Evolutionary conservation across 2,888 invertebrate genomes (phyloP).

Genomic region (Hymenopus coronatus): DNA sequence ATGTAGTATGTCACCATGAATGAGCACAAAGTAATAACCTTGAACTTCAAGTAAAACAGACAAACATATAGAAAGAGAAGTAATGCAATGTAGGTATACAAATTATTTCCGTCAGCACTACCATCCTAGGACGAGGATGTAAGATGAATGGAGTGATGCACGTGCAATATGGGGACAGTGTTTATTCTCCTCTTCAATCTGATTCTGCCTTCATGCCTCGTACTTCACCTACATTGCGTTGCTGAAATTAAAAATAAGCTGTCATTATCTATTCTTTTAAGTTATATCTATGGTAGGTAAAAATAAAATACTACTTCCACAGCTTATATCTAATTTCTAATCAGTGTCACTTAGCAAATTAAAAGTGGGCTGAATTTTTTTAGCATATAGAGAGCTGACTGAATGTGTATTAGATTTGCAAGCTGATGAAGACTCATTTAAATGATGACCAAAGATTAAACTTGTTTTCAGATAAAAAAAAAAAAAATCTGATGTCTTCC

Average conservation of each 20-base stretch:
- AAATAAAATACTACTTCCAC: too few species aligned
- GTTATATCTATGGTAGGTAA: too few species aligned
- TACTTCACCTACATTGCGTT: constrained; percentile 83
- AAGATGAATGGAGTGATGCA: background rate
- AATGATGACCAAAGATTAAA: too few species aligned
- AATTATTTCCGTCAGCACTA: background rate
- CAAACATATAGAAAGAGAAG: background rate
- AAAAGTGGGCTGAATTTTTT: too few species aligned
- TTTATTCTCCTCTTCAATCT: constrained; percentile 53
- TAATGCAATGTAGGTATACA: background rate
- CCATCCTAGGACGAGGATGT: background rate
- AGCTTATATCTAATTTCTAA: too few species aligned
- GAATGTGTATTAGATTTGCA: too few species aligned
- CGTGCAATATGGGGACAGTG: background rate
- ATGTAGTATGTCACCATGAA: background rate
- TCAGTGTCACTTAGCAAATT: too few species aligned
- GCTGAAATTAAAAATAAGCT: constrained; percentile 43
- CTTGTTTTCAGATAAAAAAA: too few species aligned
- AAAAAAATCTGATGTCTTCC: too few species aligned
- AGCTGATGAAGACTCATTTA: too few species aligned
- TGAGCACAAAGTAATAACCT: background rate
- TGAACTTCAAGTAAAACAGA: background rate
- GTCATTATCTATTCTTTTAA: too few species aligned
- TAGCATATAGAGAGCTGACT: too few species aligned
- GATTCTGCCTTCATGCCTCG: constrained; percentile 86